These are phyloP conservation scores for Addax nasomaculatus DNA, from an alignment of 2,113 vertebrate genomes.

Conservation along the genomic window DNA sequence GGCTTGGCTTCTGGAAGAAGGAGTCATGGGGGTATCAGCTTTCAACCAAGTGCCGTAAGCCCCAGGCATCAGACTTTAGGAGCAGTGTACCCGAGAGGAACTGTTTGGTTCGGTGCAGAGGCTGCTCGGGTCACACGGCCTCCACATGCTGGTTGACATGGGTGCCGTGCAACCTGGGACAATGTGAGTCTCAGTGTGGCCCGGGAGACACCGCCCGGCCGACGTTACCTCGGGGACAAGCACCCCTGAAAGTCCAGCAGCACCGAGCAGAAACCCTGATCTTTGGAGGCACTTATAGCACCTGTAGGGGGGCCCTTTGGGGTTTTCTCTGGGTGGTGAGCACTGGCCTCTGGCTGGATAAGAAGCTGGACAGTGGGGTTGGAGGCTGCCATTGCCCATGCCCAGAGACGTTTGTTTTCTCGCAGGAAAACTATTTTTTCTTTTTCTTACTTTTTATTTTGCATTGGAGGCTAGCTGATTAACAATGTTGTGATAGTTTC, in stretches of 20 bases:
- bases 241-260: accelerated
- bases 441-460: neutral
- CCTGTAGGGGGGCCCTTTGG: accelerated
- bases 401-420: neutral
- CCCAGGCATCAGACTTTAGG: neutral
- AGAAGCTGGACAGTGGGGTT: accelerated
- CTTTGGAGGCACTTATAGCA: accelerated
- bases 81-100: accelerated
- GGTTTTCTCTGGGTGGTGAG: accelerated
- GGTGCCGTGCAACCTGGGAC: accelerated
- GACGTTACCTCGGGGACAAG: accelerated
- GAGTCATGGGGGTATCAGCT: accelerated
- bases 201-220: accelerated
- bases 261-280: neutral
- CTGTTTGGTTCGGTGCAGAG: neutral
- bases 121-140: neutral
- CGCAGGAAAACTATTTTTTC: neutral
- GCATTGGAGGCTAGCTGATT: neutral
- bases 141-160: accelerated
- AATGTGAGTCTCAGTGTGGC: neutral
- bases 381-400: neutral
- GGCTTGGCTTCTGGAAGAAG: neutral
- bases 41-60: neutral
- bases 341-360: accelerated
- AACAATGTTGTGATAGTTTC: neutral